Percentiles rank a stretch among this genome's conserved stretches.
These are phyloP conservation scores for Thaleichthys pacificus DNA, from an alignment of 2,797 vertebrate species.

Conservation along the genomic window DNA sequence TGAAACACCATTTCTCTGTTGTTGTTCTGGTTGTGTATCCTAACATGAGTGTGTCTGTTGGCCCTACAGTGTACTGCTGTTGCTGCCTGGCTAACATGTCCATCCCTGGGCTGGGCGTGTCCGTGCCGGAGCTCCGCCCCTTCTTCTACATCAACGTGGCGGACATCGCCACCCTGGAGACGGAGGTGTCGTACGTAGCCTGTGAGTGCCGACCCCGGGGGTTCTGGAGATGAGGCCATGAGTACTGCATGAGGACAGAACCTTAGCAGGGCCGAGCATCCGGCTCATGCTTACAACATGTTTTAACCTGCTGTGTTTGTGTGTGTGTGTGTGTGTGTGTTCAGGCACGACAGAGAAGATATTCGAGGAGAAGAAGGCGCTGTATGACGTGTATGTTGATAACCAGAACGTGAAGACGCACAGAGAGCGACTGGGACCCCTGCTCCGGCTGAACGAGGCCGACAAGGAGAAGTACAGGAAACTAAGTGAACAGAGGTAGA, in stretches of 20 bases:
- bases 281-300: neutral
- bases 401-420: slow-evolving; percentile 99
- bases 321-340: neutral
- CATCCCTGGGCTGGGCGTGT: slow-evolving; percentile 87
- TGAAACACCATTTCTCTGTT: neutral
- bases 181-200: slow-evolving; percentile 93
- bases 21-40: neutral
- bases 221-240: neutral
- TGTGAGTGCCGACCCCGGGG: slow-evolving; percentile 77
- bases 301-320: neutral
- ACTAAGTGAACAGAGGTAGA: slow-evolving; percentile 94
- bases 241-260: too few species aligned
- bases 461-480: slow-evolving; percentile 95
- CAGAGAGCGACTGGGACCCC: slow-evolving; percentile 84
- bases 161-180: slow-evolving; percentile 90
- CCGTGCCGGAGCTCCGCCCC: slow-evolving; percentile 91
- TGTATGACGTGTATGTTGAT: slow-evolving; percentile 94
- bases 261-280: too few species aligned
- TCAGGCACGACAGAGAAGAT: slow-evolving; percentile 98
- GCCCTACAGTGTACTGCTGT: slow-evolving; percentile 78
- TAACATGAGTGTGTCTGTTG: neutral
- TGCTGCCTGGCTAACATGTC: slow-evolving; percentile 96
- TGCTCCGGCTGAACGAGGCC: slow-evolving; percentile 88
- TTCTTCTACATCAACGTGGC: slow-evolving; percentile 98
- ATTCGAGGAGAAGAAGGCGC: slow-evolving; percentile 93